phyloP scores from a whole-genome alignment of 2,888 invertebrate genomes.

The Pharmacophagus antenor region DNA sequence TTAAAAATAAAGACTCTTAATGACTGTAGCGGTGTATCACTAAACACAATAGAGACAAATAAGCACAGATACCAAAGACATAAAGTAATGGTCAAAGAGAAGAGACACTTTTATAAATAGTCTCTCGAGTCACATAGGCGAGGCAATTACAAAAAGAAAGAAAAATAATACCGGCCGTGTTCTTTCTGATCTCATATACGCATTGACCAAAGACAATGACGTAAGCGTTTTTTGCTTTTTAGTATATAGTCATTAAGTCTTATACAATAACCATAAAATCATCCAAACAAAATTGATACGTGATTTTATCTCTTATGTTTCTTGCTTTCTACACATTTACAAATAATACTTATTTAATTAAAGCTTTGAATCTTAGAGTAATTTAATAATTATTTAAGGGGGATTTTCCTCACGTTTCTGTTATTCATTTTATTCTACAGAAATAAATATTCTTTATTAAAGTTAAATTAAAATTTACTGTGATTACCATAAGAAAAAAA shows the following conservation, averaged over 20 bases:
- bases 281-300: slow-evolving; percentile 22
- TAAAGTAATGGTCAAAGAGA: slow-evolving; percentile 31
- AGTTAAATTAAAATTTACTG: no score
- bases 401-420: no score
- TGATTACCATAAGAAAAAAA: no score
- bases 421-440: no score
- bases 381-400: no score
- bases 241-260: slow-evolving; percentile 22
- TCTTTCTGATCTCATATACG: slow-evolving; percentile 18
- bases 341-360: no score
- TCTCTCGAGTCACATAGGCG: slow-evolving; percentile 26
- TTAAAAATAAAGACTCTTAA: slow-evolving; percentile 31
- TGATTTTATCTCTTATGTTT: no score
- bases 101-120: slow-evolving; percentile 31
- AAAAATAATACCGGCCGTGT: slow-evolving; percentile 10
- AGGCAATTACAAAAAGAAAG: slow-evolving; percentile 22
- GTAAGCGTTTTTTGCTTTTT: slow-evolving; percentile 25
- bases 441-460: no score
- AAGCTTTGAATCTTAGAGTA: no score
- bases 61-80: slow-evolving; percentile 30
- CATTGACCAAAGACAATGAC: slow-evolving; percentile 30
- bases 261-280: slow-evolving; percentile 8
- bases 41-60: slow-evolving; percentile 32
- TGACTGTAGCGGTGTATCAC: slow-evolving; percentile 31
- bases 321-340: no score